These are phyloP conservation scores for Amblyraja radiata DNA, from an alignment of 2,797 vertebrate species.

Conservation along the genomic window DNA sequence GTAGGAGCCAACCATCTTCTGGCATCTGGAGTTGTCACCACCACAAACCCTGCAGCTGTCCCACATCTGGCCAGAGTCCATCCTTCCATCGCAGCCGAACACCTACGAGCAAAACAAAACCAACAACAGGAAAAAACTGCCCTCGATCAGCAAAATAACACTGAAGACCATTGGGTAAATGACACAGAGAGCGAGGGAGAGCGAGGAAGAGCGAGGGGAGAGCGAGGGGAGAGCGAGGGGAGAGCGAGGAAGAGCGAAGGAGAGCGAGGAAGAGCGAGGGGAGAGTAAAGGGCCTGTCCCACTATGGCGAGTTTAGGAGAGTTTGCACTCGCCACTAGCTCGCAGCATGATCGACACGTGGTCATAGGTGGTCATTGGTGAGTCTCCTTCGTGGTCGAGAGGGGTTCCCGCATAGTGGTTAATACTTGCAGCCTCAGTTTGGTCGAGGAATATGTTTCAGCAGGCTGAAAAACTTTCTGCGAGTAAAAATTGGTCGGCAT, in stretches of 20 bases:
- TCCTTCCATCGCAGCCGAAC: constrained; percentile 81
- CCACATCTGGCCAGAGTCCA: constrained; percentile 65
- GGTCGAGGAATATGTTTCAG: too few species aligned
- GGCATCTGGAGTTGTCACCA: constrained; percentile 75
- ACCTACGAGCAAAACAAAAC: constrained; percentile 54
- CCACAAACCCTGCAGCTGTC: constrained; percentile 79
- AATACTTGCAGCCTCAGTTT: too few species aligned
- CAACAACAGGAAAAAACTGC: not conserved
- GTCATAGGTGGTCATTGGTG: too few species aligned
- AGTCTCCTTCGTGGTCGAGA: too few species aligned
- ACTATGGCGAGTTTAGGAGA: too few species aligned
- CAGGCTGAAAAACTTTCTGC: too few species aligned
- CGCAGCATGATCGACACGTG: too few species aligned
- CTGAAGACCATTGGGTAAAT: not conserved
- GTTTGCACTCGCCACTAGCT: too few species aligned
- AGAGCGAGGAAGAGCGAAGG: not conserved
- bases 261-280: not conserved
- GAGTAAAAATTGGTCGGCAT: too few species aligned
- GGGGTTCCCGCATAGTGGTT: too few species aligned
- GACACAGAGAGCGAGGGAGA: too few species aligned
- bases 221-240: not conserved
- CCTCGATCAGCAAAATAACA: not conserved
- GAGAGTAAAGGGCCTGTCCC: too few species aligned
- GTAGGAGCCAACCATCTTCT: constrained; percentile 62
- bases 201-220: not conserved